A percentile compares a stretch with the other conserved stretches of the same genome.
Evolutionary conservation across 2,113 vertebrate species (phyloP).

Genomic region (Salvelinus namaycush): DNA sequence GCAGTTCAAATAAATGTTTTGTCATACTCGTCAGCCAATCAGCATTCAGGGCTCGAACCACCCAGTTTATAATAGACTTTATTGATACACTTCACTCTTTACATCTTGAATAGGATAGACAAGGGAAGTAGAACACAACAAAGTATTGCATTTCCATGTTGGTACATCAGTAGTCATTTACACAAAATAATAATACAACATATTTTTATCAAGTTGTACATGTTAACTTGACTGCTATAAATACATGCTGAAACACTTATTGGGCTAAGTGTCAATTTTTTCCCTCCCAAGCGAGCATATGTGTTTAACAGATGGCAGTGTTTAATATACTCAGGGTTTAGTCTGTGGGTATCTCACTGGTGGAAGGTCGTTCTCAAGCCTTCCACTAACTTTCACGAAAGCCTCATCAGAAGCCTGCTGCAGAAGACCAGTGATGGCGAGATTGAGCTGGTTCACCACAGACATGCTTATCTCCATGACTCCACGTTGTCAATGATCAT

Average conservation of each 20-base stretch:
- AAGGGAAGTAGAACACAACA: neutral
- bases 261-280: conserved; percentile 42
- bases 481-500: conserved; percentile 53
- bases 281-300: conserved; percentile 26
- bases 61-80: conserved; percentile 36
- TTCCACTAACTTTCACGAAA: conserved; percentile 70
- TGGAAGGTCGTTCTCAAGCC: conserved; percentile 77
- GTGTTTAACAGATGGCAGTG: conserved; percentile 53
- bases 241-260: conserved; percentile 45
- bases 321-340: conserved; percentile 46
- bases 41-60: too few relatives aligned
- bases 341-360: conserved; percentile 63
- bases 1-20: too few relatives aligned
- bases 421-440: conserved; percentile 65
- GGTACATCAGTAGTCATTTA: conserved; percentile 39
- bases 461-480: conserved; percentile 34
- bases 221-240: conserved; percentile 53
- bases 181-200: conserved; percentile 34
- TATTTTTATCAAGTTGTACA: conserved; percentile 16
- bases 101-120: neutral
- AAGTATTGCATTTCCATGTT: conserved; percentile 40
- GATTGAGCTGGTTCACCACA: conserved; percentile 60
- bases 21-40: too few relatives aligned
- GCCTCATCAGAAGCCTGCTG: conserved; percentile 58
- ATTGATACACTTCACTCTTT: conserved; percentile 48